These are phyloP conservation scores for Anhinga anhinga DNA, from an alignment of 2,113 vertebrate species.

Conservation along the genomic window DNA sequence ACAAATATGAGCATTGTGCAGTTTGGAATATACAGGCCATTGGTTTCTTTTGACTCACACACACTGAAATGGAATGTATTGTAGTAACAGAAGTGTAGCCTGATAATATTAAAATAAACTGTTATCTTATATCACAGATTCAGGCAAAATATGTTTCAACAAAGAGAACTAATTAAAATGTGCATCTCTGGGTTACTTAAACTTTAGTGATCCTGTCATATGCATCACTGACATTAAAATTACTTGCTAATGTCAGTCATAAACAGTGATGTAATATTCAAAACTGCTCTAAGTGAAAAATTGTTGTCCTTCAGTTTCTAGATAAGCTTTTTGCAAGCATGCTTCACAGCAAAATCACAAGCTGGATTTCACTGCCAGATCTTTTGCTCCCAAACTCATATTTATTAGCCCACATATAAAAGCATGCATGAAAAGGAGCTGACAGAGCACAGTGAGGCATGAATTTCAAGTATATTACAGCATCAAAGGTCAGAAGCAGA, in stretches of 20 bases:
- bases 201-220: not conserved
- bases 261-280: not conserved
- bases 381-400: conserved; percentile 2
- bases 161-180: not conserved
- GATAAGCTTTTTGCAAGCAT: not conserved
- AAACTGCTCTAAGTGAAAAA: not conserved
- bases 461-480: conserved; percentile 54
- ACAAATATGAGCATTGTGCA: not conserved
- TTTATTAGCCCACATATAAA: conserved; percentile 40
- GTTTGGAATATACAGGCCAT: not conserved
- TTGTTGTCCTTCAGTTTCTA: not conserved
- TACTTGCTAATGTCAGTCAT: not conserved
- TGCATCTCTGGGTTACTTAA: not conserved
- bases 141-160: not conserved
- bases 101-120: not conserved
- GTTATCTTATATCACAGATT: not conserved
- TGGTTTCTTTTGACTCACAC: not conserved
- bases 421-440: conserved; percentile 37
- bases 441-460: conserved; percentile 32
- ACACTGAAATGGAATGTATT: not conserved
- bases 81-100: not conserved
- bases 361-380: conserved; percentile 8
- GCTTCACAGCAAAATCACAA: not conserved
- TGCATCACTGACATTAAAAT: not conserved
- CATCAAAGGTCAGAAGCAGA: conserved; percentile 51